phyloP scores from a whole-genome alignment of 2,888 invertebrate species.

The Scaptomyza caliginosa region DNA sequence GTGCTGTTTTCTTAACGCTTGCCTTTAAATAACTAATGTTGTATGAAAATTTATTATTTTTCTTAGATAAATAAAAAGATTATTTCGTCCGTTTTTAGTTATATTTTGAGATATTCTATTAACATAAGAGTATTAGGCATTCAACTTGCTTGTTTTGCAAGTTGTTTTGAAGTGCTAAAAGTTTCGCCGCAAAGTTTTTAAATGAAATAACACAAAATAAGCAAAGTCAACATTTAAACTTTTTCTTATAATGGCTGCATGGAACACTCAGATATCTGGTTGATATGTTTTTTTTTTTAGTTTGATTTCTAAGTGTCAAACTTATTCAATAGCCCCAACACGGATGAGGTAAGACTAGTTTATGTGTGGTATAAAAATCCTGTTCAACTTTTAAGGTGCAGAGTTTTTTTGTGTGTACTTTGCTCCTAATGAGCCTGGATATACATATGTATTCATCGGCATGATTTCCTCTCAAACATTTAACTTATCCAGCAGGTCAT shows the following conservation, averaged over 20 bases:
- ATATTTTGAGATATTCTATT: too few species aligned
- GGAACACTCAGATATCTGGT: neutral
- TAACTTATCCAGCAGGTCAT: conserved; percentile 5
- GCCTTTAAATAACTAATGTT: neutral
- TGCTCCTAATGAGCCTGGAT: conserved; percentile 12
- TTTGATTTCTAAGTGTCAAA: neutral
- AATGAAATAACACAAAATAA: neutral
- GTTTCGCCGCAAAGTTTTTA: neutral
- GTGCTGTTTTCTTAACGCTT: neutral
- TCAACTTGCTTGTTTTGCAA: neutral
- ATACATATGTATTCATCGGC: conserved; percentile 8
- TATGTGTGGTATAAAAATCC: too few species aligned
- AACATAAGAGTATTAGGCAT: neutral
- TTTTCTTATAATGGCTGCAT: neutral
- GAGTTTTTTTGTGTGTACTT: too few species aligned
- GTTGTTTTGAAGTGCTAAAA: conserved; percentile 1
- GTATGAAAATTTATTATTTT: too few species aligned
- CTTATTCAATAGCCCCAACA: too few species aligned
- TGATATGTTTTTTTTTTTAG: neutral
- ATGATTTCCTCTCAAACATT: neutral
- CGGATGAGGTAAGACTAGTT: too few species aligned
- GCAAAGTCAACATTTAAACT: neutral
- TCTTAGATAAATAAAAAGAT: too few species aligned
- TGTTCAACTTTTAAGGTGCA: neutral
- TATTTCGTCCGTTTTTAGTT: too few species aligned